Evolutionary conservation across 37 sponge, comb jelly and placozoan species (phyloP).

Genomic region (Ianthella basta): DNA sequence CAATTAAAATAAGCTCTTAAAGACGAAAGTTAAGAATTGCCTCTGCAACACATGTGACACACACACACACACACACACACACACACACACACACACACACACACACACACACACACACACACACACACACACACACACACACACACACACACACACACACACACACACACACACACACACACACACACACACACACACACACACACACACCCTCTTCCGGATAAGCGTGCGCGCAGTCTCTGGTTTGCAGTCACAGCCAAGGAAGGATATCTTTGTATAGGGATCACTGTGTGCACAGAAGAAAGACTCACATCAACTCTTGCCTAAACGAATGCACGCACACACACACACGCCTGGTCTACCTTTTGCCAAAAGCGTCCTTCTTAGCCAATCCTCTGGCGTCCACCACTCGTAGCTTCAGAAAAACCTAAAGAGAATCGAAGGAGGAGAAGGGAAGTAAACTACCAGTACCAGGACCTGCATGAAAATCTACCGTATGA

Average conservation of each 20-base stretch:
- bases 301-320: too few species aligned
- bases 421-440: not conserved
- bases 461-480: slow-evolving; percentile 56
- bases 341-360: slow-evolving; percentile 16
- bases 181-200: slow-evolving; percentile 32
- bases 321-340: slow-evolving; percentile 23
- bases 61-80: slow-evolving; percentile 10
- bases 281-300: slow-evolving; percentile 13
- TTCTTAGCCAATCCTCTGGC: not conserved
- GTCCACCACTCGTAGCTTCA: not conserved
- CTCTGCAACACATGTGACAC: too few species aligned
- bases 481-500: too few species aligned
- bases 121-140: slow-evolving; percentile 29
- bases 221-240: too few species aligned
- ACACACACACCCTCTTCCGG: slow-evolving; percentile 8
- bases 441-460: too few species aligned
- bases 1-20: too few species aligned
- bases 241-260: slow-evolving; percentile 20
- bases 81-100: slow-evolving; percentile 32
- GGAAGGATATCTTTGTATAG: not conserved
- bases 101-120: slow-evolving; percentile 31
- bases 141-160: slow-evolving; percentile 30
- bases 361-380: slow-evolving; percentile 24
- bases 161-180: slow-evolving; percentile 39
- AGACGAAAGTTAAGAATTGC: too few species aligned